These are phyloP conservation scores for Triplophysa rosa DNA, from an alignment of 2,113 vertebrate species.

Conservation along the genomic window DNA sequence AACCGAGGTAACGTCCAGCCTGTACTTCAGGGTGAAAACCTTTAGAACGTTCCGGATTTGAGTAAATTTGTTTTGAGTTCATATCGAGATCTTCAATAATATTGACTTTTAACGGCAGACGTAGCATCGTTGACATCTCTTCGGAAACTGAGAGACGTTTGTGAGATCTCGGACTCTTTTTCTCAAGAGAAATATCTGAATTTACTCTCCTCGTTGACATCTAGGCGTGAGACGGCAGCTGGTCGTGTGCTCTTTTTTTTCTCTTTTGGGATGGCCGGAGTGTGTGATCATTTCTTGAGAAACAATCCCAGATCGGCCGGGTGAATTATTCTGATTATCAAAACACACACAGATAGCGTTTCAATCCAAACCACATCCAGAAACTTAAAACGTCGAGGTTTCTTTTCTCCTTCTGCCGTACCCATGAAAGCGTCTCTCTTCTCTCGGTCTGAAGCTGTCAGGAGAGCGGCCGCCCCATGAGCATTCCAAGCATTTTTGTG, in stretches of 20 bases:
- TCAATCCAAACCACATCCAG: slow-evolving; percentile 24
- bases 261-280: slow-evolving; percentile 42
- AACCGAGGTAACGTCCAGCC: slow-evolving; percentile 43
- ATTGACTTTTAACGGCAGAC: too few relatives aligned
- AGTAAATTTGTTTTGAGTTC: too few relatives aligned
- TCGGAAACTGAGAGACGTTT: too few relatives aligned
- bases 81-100: too few relatives aligned
- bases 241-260: background rate
- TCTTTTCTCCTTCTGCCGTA: slow-evolving; percentile 25
- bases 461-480: background rate
- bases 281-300: slow-evolving; percentile 45
- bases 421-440: slow-evolving; percentile 8
- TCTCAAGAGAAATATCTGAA: too few relatives aligned
- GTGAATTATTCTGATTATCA: slow-evolving; percentile 54
- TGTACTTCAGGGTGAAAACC: background rate
- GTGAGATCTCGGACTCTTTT: too few relatives aligned
- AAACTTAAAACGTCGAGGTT: slow-evolving; percentile 18
- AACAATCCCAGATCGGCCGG: slow-evolving; percentile 39
- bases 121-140: too few relatives aligned
- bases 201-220: too few relatives aligned
- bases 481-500: slow-evolving; percentile 11
- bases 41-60: background rate
- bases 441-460: slow-evolving; percentile 7
- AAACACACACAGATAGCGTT: slow-evolving; percentile 22
- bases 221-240: too few relatives aligned